These are phyloP conservation scores for Apamea monoglypha DNA, from an alignment of 2,888 invertebrate species.

Conservation along the genomic window DNA sequence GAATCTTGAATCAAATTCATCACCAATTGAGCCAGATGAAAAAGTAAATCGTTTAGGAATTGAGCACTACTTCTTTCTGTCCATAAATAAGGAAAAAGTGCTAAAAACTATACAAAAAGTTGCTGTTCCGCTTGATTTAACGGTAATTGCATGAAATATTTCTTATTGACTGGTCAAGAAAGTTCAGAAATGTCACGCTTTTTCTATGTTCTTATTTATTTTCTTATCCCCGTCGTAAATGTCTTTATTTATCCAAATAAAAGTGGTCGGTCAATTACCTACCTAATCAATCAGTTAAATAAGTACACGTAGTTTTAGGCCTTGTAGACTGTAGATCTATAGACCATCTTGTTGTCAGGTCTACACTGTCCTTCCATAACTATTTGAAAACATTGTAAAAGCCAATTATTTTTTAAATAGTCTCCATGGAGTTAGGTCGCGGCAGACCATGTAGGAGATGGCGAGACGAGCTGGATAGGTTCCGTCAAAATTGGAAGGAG, in stretches of 20 bases:
- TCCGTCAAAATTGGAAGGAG: too few relatives aligned
- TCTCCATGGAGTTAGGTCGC: too few relatives aligned
- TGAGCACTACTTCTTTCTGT: background rate
- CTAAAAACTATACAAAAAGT: constrained; percentile 22
- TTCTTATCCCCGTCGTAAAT: background rate
- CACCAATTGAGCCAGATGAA: background rate
- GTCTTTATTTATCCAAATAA: constrained; percentile 1
- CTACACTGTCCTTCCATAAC: too few relatives aligned
- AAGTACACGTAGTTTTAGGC: background rate
- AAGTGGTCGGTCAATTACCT: background rate
- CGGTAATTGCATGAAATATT: constrained; percentile 43
- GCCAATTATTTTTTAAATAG: too few relatives aligned
- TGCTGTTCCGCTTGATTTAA: constrained; percentile 38
- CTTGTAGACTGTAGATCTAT: background rate
- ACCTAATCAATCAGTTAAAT: background rate
- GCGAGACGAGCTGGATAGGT: too few relatives aligned
- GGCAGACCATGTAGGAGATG: too few relatives aligned
- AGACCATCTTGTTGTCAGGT: background rate
- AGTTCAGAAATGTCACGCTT: constrained; percentile 40
- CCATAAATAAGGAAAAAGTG: constrained; percentile 18
- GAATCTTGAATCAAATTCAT: background rate
- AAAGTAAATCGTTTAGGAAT: constrained; percentile 8
- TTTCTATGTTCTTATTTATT: constrained; percentile 23
- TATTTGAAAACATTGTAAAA: too few relatives aligned
- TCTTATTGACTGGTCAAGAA: constrained; percentile 46